Conservation (phyloP, 2,888 invertebrate species). For the Griposia aprilina region DNA sequence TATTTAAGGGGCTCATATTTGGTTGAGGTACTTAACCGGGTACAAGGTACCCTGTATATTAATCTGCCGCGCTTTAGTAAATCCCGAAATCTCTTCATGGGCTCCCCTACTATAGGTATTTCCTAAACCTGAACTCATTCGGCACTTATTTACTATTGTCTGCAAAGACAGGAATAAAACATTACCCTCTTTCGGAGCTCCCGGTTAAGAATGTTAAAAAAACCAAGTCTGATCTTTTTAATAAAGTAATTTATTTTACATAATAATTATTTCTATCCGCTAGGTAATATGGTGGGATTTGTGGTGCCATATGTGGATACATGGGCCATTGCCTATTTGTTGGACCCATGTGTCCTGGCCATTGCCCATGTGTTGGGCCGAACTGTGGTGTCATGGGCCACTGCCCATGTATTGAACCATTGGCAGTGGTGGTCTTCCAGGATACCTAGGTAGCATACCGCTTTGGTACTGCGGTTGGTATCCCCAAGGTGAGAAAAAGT, state of each 20-base stretch:
- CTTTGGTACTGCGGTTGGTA: background rate
- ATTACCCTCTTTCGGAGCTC: background rate
- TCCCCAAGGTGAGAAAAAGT: conserved; percentile 9
- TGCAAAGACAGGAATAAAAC: no score
- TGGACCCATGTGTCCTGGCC: background rate
- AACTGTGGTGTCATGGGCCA: background rate
- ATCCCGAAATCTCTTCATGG: no score
- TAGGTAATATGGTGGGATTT: conserved; percentile 1
- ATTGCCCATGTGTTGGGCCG: background rate
- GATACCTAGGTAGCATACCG: background rate
- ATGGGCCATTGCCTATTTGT: background rate
- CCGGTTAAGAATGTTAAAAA: background rate
- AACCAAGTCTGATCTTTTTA: background rate
- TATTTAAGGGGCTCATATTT: no score
- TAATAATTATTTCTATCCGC: background rate
- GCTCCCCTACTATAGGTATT: no score
- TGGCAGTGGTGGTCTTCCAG: background rate
- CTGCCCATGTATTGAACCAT: background rate
- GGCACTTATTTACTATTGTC: no score
- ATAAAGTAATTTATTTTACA: conserved; percentile 7
- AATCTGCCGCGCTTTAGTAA: no score
- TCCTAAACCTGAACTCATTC: background rate
- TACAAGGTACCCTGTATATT: no score
- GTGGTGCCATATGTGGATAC: background rate
- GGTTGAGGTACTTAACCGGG: no score